Evolutionary conservation across 2,888 invertebrate species (phyloP).

Genomic region (Argynnis bischoffii): DNA sequence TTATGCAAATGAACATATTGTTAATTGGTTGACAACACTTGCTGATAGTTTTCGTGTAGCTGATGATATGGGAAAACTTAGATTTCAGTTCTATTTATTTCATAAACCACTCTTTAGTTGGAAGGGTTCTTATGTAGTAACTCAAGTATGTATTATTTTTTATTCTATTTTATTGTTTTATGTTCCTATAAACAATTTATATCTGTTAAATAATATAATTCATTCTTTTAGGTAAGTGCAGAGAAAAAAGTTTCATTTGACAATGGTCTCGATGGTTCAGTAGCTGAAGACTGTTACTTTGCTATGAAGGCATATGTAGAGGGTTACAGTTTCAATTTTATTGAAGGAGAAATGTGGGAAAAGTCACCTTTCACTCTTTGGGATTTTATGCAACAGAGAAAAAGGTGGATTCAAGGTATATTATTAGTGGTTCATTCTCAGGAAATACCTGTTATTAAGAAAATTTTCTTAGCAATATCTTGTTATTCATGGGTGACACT

Average conservation of each 20-base stretch:
- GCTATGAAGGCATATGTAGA: constrained; percentile 96
- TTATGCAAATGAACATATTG: constrained; percentile 97
- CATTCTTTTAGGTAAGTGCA: constrained; percentile 88
- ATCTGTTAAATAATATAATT: constrained; percentile 7
- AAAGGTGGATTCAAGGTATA: constrained; percentile 97
- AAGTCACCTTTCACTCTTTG: constrained; percentile 97
- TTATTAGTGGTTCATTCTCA: constrained; percentile 93
- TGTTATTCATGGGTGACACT: constrained; percentile 98
- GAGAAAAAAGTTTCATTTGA: constrained; percentile 96
- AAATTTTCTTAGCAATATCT: constrained; percentile 91
- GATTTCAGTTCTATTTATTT: constrained; percentile 95
- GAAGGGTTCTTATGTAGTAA: constrained; percentile 99
- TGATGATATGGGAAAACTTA: constrained; percentile 98
- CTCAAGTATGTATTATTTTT: constrained; percentile 85
- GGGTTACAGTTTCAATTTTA: constrained; percentile 96
- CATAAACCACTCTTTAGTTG: constrained; percentile 98
- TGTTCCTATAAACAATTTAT: neutral
- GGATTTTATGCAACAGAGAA: constrained; percentile 98
- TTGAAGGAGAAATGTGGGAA: constrained; percentile 99
- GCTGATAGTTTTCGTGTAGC: constrained; percentile 98
- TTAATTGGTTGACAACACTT: constrained; percentile 97
- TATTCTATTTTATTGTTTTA: neutral
- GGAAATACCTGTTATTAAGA: constrained; percentile 89
- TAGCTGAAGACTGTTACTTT: constrained; percentile 99
- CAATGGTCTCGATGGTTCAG: constrained; percentile 97